Evolutionary conservation across 2,113 vertebrate genomes (phyloP).

Genomic region (Boulengeromyrus knoepffleri): DNA sequence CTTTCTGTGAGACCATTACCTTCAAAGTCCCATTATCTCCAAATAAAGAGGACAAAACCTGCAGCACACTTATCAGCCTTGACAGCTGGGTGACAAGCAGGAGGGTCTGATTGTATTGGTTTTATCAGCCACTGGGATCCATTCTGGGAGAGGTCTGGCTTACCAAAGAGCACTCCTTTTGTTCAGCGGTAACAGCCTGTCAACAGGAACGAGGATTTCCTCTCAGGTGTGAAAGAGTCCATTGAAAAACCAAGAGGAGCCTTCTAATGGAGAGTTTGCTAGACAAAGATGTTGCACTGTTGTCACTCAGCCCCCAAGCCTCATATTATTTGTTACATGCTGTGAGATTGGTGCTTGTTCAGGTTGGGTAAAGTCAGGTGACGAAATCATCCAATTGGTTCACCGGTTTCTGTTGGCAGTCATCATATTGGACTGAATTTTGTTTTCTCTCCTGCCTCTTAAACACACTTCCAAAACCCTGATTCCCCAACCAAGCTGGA

Average conservation of each 20-base stretch:
- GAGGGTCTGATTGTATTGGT: not conserved
- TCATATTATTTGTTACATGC: not conserved
- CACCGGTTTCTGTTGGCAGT: not conserved
- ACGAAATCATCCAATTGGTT: not conserved
- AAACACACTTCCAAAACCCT: not conserved
- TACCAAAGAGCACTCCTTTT: not conserved
- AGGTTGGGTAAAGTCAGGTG: not conserved
- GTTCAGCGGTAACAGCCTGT: not conserved
- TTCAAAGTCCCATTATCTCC: not conserved
- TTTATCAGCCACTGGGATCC: conserved; percentile 2
- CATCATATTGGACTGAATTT: not conserved
- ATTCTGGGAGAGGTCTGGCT: conserved; percentile 3
- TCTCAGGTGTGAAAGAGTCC: conserved; percentile 2
- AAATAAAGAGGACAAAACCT: conserved; percentile 8
- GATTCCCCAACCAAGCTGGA: not conserved
- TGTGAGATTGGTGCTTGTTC: not conserved
- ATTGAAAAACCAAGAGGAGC: not conserved
- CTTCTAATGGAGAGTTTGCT: not conserved
- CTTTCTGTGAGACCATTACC: not conserved
- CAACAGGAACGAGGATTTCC: not conserved
- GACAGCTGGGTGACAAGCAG: conserved; percentile 9
- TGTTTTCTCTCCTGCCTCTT: not conserved
- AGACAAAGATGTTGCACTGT: not conserved
- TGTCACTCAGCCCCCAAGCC: not conserved
- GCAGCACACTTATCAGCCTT: not conserved